phyloP scores from a whole-genome alignment of 2,888 invertebrate genomes.

The Cartodere bifasciata region DNA sequence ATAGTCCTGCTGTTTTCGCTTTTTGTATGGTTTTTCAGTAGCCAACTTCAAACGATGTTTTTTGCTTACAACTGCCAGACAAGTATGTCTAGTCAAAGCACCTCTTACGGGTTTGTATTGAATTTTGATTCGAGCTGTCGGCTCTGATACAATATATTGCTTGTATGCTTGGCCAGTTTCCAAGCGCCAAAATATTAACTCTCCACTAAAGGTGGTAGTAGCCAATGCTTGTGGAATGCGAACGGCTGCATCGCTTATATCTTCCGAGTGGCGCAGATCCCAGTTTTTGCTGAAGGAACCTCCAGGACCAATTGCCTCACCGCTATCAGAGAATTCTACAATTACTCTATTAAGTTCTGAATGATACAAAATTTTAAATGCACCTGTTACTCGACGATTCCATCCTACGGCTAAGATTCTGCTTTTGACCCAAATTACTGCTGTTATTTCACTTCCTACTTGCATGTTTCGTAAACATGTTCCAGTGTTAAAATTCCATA shows the following conservation, averaged over 20 bases:
- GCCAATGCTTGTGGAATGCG: conserved; percentile 55
- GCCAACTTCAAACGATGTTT: too few species aligned
- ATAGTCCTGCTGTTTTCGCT: too few species aligned
- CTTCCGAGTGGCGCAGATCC: conserved; percentile 59
- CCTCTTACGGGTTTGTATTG: conserved; percentile 34
- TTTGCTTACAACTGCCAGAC: conserved; percentile 7
- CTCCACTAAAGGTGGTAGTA: conserved; percentile 66
- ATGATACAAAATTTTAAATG: too few species aligned
- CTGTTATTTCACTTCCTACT: conserved; percentile 39
- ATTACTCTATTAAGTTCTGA: too few species aligned
- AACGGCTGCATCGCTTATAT: conserved; percentile 58
- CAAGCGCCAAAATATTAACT: conserved; percentile 68
- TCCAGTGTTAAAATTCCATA: conserved; percentile 80
- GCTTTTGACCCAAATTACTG: too few species aligned
- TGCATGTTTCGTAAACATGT: conserved; percentile 56
- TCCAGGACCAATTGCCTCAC: conserved; percentile 38
- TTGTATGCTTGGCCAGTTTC: conserved; percentile 67
- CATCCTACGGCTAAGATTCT: conserved; percentile 69
- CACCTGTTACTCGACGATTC: conserved; percentile 60
- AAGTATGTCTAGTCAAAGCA: conserved; percentile 11
- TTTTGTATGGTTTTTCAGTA: too few species aligned
- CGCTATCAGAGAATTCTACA: conserved; percentile 52
- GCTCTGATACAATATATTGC: conserved; percentile 39
- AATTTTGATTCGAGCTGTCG: conserved; percentile 44
- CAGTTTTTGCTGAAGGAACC: conserved; percentile 45